Evolutionary conservation across 2,888 invertebrate genomes (phyloP).

Genomic region (Hoplodrina ambigua): DNA sequence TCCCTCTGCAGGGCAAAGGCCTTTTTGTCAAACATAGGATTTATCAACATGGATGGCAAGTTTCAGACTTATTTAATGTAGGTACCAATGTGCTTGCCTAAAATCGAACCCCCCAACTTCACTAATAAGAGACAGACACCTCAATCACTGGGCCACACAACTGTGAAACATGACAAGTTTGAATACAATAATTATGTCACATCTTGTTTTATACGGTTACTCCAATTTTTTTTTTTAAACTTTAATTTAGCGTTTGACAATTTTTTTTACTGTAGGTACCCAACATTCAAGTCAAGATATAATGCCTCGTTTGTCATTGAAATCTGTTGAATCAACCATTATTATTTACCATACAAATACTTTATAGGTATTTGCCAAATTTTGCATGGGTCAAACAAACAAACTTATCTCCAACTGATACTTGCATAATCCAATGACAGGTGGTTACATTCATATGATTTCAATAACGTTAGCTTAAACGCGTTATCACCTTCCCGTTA

Average conservation of each 20-base stretch:
- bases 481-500: not conserved
- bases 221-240: no score
- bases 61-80: no score
- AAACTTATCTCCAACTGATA: not conserved
- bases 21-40: no score
- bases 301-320: not conserved
- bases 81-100: no score
- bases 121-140: no score
- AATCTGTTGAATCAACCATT: not conserved
- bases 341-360: constrained; percentile 9
- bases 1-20: no score
- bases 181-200: not conserved
- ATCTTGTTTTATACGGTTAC: not conserved
- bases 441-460: not conserved
- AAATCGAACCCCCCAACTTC: no score
- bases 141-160: no score
- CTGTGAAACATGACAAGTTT: not conserved
- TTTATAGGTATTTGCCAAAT: not conserved
- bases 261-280: no score
- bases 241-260: not conserved
- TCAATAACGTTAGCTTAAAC: not conserved
- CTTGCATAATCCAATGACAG: not conserved
- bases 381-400: not conserved
- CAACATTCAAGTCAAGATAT: not conserved
- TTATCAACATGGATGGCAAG: no score